These are phyloP conservation scores for Brienomyrus brachyistius DNA, from an alignment of 2,113 vertebrate genomes.

Conservation along the genomic window DNA sequence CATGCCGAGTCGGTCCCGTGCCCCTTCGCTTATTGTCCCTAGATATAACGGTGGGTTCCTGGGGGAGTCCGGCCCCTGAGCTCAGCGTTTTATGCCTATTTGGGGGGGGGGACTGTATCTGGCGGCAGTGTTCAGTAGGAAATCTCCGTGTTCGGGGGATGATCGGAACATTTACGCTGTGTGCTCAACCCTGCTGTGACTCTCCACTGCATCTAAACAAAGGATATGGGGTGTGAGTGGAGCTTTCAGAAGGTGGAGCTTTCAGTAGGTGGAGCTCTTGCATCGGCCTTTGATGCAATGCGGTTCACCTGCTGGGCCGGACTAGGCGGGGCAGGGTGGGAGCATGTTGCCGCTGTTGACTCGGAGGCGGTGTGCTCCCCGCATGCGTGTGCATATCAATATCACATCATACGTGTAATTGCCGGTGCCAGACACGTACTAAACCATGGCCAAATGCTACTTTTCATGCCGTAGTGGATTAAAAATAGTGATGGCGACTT, in stretches of 20 bases:
- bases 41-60: not conserved
- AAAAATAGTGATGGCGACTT: slow-evolving; percentile 46
- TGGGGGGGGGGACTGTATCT: not conserved
- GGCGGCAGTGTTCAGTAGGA: slow-evolving; percentile 35
- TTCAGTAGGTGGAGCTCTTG: slow-evolving; percentile 72
- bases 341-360: not conserved
- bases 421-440: slow-evolving; percentile 34
- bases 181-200: not conserved
- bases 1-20: too few relatives aligned
- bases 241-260: slow-evolving; percentile 29
- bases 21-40: not conserved
- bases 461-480: slow-evolving; percentile 45
- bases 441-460: slow-evolving; percentile 41
- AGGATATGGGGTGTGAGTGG: slow-evolving; percentile 39
- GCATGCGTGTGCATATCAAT: slow-evolving; percentile 27
- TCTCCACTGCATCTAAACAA: slow-evolving; percentile 26
- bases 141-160: not conserved
- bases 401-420: slow-evolving; percentile 40
- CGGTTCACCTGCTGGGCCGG: slow-evolving; percentile 50
- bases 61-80: not conserved
- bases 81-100: not conserved
- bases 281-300: slow-evolving; percentile 53
- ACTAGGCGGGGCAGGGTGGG: not conserved
- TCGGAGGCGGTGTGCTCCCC: not conserved
- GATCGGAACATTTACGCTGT: not conserved